Percentiles rank a stretch among this genome's conserved stretches.
Conservation (phyloP, 2,113 vertebrate genomes). For the Narcine bancroftii region DNA sequence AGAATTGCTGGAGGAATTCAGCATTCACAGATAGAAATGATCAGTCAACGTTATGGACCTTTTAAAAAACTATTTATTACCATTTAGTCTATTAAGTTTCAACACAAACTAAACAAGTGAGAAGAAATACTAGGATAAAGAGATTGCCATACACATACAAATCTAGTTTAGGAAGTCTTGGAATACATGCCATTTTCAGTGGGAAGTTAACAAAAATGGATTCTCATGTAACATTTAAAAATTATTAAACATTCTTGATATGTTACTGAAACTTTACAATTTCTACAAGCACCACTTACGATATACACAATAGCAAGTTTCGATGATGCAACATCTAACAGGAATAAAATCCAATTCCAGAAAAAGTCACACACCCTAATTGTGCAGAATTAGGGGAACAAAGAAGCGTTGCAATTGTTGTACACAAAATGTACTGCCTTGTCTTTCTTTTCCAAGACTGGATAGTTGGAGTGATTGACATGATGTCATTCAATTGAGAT, state of each 20-base stretch:
- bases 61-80: too few relatives aligned
- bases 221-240: not conserved
- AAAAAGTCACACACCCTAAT: too few relatives aligned
- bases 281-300: not conserved
- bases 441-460: too few relatives aligned
- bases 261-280: not conserved
- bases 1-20: too few relatives aligned
- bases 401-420: too few relatives aligned
- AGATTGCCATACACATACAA: not conserved
- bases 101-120: not conserved
- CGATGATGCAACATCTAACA: not conserved
- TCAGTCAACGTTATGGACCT: too few relatives aligned
- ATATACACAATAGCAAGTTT: not conserved
- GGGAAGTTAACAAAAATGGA: not conserved
- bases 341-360: not conserved
- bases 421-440: too few relatives aligned
- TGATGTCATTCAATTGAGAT: too few relatives aligned
- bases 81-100: not conserved
- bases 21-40: too few relatives aligned
- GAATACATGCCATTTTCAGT: not conserved
- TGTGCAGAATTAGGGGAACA: too few relatives aligned
- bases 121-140: slow-evolving; percentile 6
- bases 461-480: too few relatives aligned
- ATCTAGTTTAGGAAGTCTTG: not conserved
- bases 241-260: not conserved